Conservation (phyloP, 2,113 vertebrate species). For the Xenotilapia leptura region DNA sequence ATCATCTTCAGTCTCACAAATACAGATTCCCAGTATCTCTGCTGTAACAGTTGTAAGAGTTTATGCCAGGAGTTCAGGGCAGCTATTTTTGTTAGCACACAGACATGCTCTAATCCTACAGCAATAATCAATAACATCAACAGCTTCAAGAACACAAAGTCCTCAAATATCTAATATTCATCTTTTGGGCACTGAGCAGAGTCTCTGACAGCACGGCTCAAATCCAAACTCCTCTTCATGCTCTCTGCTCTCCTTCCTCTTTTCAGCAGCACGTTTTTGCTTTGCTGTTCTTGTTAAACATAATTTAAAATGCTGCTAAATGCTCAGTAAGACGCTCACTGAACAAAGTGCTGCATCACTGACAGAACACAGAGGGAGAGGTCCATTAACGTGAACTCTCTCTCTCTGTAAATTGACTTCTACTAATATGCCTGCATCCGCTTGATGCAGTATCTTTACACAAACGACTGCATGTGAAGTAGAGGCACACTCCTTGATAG, state of each 20-base stretch:
- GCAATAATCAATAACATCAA: background rate
- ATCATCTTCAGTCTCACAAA: rapidly evolving
- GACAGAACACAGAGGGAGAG: rapidly evolving
- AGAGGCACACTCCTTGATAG: background rate
- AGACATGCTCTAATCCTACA: rapidly evolving
- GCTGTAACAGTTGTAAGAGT: rapidly evolving
- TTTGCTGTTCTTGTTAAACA: background rate
- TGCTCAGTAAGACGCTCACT: rapidly evolving
- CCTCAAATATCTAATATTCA: rapidly evolving
- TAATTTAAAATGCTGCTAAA: rapidly evolving
- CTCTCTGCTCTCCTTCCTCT: background rate
- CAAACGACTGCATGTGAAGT: background rate
- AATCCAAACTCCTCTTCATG: rapidly evolving
- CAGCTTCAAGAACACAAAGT: rapidly evolving
- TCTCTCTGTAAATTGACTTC: rapidly evolving
- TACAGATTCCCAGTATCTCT: rapidly evolving
- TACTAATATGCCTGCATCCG: rapidly evolving
- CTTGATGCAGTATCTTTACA: rapidly evolving
- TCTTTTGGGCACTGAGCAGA: rapidly evolving
- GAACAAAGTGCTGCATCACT: background rate
- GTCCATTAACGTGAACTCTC: background rate
- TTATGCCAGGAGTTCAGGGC: rapidly evolving
- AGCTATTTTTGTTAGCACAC: background rate
- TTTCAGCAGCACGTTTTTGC: rapidly evolving
- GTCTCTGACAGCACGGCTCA: background rate